These are phyloP conservation scores for Cercopithecus mona DNA, from an alignment of 2,113 vertebrate genomes.

Conservation along the genomic window DNA sequence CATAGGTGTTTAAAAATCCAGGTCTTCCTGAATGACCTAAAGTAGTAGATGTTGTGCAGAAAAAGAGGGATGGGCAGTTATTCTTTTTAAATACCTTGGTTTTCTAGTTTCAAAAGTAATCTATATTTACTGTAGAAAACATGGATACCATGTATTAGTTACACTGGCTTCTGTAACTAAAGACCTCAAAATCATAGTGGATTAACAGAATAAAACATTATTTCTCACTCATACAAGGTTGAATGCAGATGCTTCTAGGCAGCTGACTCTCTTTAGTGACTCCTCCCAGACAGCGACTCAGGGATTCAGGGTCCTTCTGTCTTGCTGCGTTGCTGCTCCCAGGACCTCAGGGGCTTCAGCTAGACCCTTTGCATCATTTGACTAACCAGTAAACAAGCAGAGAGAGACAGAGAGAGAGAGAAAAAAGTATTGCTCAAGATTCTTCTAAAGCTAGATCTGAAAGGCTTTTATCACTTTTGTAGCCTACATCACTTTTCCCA, in stretches of 20 bases:
- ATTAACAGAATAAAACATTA: not conserved
- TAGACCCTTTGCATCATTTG: not conserved
- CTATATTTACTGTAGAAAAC: not conserved
- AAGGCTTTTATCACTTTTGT: not conserved
- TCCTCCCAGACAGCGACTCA: not conserved
- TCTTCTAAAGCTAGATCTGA: not conserved
- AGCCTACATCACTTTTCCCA: not conserved
- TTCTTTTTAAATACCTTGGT: not conserved
- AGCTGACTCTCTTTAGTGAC: not conserved
- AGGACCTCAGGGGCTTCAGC: not conserved
- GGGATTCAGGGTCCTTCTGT: not conserved
- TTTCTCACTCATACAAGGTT: not conserved
- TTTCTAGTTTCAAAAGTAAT: constrained; percentile 3
- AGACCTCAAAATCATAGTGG: not conserved
- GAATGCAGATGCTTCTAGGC: not conserved
- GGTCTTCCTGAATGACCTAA: not conserved
- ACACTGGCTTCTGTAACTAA: not conserved
- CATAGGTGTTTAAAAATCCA: not conserved
- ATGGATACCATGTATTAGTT: not conserved
- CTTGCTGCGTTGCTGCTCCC: not conserved
- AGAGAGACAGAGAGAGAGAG: not conserved
- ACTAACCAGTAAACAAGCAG: not conserved
- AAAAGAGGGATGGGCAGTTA: not conserved
- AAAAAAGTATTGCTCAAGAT: not conserved
- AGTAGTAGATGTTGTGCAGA: not conserved